Conservation (phyloP, 1,140 invertebrate species). For the Paralvinella palmiformis region DNA sequence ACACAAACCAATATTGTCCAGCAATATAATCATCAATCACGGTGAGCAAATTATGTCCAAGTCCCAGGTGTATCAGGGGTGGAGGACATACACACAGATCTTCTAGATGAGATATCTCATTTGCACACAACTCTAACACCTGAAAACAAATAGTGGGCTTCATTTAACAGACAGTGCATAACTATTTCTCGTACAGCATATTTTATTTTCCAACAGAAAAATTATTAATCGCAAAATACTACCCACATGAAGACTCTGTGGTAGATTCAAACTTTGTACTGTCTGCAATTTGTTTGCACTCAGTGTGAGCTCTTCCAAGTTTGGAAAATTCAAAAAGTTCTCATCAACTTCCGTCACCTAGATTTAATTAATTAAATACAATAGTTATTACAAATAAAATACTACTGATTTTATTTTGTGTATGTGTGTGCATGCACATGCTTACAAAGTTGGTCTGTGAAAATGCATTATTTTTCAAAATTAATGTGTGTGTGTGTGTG, state of each 20-base stretch:
- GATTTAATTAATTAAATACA: constrained; percentile 3
- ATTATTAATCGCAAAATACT: not conserved
- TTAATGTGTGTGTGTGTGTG: too few relatives aligned
- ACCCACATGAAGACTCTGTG: constrained; percentile 24
- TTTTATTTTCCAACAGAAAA: not conserved
- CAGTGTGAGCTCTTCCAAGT: constrained; percentile 41
- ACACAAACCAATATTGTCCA: constrained; percentile 42
- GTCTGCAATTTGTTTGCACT: constrained; percentile 37
- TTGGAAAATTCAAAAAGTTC: constrained; percentile 35
- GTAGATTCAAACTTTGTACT: constrained; percentile 37
- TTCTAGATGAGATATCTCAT: constrained; percentile 41
- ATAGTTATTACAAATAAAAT: constrained; percentile 11
- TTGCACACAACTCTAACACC: constrained; percentile 47
- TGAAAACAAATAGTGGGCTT: constrained; percentile 9
- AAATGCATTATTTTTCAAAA: too few relatives aligned
- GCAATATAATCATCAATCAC: constrained; percentile 42
- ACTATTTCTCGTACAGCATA: too few relatives aligned
- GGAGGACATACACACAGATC: constrained; percentile 37
- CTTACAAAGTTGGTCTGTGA: too few relatives aligned
- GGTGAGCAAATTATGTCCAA: constrained; percentile 39
- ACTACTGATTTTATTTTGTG: not conserved
- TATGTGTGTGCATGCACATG: too few relatives aligned
- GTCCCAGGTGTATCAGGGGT: constrained; percentile 40
- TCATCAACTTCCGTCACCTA: constrained; percentile 43
- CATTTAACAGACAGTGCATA: too few relatives aligned